Conservation (phyloP, 1,140 invertebrate genomes). For the Drosophila punjabiensis region DNA sequence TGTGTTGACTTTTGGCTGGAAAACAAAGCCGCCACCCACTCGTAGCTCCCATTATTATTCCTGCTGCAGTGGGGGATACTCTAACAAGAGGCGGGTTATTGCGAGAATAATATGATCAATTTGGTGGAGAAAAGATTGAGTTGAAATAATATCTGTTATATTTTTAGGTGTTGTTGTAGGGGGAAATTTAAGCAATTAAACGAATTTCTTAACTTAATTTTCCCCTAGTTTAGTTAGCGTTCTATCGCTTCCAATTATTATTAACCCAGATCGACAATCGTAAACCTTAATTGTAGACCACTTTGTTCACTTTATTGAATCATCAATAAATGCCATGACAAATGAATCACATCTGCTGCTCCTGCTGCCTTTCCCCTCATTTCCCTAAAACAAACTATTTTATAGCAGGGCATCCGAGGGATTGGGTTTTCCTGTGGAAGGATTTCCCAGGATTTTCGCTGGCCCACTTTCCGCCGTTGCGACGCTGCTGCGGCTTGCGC, state of each 20-base stretch:
- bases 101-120: slow-evolving; percentile 12
- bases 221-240: background rate
- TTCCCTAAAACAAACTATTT: slow-evolving; percentile 10
- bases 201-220: background rate
- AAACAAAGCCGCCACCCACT: slow-evolving; percentile 9
- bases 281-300: background rate
- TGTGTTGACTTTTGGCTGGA: slow-evolving; percentile 33
- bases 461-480: slow-evolving; percentile 51
- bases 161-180: background rate
- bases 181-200: too few species aligned
- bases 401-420: slow-evolving; percentile 25
- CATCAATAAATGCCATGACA: slow-evolving; percentile 5
- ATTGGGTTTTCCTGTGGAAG: slow-evolving; percentile 10
- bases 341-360: background rate
- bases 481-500: slow-evolving; percentile 63
- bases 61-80: slow-evolving; percentile 6
- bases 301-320: slow-evolving; percentile 8
- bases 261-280: background rate
- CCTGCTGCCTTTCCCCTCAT: background rate
- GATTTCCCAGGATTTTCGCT: slow-evolving; percentile 24
- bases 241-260: background rate
- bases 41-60: background rate
- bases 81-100: slow-evolving; percentile 3
- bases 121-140: background rate
- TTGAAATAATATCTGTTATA: background rate